These are phyloP conservation scores for Kryptolebias marmoratus DNA, from an alignment of 2,113 vertebrate genomes.

Conservation along the genomic window DNA sequence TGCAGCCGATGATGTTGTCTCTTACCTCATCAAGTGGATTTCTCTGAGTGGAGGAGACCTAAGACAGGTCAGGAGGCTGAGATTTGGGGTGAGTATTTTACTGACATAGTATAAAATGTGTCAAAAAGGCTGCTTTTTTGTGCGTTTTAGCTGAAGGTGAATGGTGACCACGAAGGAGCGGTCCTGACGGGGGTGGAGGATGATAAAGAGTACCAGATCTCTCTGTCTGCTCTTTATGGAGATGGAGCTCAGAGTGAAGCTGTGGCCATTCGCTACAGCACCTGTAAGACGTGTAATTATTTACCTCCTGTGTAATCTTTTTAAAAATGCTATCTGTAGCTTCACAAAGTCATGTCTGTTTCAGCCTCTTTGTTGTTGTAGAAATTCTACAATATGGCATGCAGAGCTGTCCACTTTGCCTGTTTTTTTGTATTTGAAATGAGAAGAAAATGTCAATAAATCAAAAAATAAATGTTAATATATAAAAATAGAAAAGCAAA, in stretches of 20 bases:
- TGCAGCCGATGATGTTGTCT: constrained; percentile 85
- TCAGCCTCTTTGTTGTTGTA: too few relatives aligned
- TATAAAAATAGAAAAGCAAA: too few relatives aligned
- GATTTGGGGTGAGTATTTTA: too few relatives aligned
- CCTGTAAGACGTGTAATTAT: constrained; percentile 80
- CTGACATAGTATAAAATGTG: neutral
- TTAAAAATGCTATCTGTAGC: too few relatives aligned
- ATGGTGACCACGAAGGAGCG: constrained; percentile 80
- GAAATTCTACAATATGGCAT: too few relatives aligned
- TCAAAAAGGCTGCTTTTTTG: neutral
- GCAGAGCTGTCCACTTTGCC: too few relatives aligned
- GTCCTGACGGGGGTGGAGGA: constrained; percentile 85
- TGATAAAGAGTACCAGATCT: constrained; percentile 89
- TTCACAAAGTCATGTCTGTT: too few relatives aligned
- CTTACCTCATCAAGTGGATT: constrained; percentile 93
- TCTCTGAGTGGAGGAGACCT: constrained; percentile 86
- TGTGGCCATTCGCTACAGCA: constrained; percentile 86
- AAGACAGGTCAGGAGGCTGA: constrained; percentile 81
- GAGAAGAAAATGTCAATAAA: too few relatives aligned
- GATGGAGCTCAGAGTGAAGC: constrained; percentile 90
- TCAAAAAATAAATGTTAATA: too few relatives aligned
- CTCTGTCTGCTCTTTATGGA: constrained; percentile 89
- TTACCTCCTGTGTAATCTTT: neutral
- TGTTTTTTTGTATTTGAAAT: too few relatives aligned
- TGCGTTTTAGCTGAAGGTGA: constrained; percentile 81